phyloP scores from a whole-genome alignment of 2,797 vertebrate species.

The Manis crassicaudata region DNA sequence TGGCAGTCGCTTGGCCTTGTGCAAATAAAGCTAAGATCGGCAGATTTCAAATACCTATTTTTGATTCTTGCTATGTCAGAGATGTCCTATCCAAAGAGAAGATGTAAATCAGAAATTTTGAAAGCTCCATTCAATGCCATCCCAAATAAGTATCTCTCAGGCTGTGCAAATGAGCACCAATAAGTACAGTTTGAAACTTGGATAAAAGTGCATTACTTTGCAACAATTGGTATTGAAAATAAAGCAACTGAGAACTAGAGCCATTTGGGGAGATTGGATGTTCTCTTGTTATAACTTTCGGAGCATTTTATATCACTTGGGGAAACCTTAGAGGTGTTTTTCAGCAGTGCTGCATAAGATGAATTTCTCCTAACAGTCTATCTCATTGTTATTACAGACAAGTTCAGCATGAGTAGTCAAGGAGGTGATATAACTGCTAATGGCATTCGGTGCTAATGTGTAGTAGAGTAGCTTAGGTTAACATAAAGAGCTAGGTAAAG shows the following conservation, averaged over 20 bases:
- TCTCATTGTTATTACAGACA: conserved; percentile 79
- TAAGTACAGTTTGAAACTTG: conserved; percentile 60
- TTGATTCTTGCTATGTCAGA: background rate
- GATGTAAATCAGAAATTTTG: conserved; percentile 65
- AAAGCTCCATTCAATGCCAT: conserved; percentile 78
- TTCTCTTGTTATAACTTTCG: conserved; percentile 72
- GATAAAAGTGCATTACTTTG: conserved; percentile 74
- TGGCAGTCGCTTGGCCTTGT: conserved; percentile 53
- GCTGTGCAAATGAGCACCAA: conserved; percentile 50
- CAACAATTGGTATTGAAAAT: conserved; percentile 79
- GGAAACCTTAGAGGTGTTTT: conserved; percentile 63
- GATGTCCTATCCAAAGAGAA: conserved; percentile 62
- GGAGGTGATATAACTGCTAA: conserved; percentile 75
- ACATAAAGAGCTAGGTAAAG: conserved; percentile 45
- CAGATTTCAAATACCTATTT: background rate
- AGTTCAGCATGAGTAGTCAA: conserved; percentile 66
- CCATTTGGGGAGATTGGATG: conserved; percentile 78
- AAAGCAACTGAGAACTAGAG: conserved; percentile 73
- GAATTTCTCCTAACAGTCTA: conserved; percentile 69
- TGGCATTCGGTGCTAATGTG: conserved; percentile 56
- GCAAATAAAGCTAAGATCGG: conserved; percentile 59
- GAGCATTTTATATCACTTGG: conserved; percentile 71
- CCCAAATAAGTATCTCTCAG: conserved; percentile 78
- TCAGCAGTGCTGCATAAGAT: conserved; percentile 67
- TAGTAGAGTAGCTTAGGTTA: conserved; percentile 31